Percentiles rank a stretch among this genome's conserved stretches.
phyloP scores from a whole-genome alignment of 1,140 invertebrate genomes.

The Matsumurasca onukii region DNA sequence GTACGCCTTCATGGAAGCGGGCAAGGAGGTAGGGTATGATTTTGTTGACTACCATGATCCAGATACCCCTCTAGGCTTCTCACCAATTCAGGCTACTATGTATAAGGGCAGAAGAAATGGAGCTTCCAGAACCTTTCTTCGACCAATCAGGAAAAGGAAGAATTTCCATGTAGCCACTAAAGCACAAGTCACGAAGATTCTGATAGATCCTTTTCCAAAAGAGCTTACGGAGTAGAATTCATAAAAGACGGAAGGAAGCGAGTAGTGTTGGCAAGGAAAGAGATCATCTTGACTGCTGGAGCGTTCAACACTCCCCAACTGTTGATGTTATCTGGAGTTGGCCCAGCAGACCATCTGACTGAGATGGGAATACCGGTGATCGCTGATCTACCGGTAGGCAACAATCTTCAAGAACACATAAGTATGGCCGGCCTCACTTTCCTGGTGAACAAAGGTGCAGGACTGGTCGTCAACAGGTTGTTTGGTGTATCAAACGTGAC shows the following conservation, averaged over 20 bases:
- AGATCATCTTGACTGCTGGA: constrained; percentile 37
- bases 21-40: constrained; percentile 52
- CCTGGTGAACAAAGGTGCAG: constrained; percentile 61
- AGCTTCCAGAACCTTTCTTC: constrained; percentile 57
- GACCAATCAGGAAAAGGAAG: constrained; percentile 51
- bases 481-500: constrained; percentile 24
- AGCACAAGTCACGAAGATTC: constrained; percentile 54
- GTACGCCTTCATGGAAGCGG: constrained; percentile 54
- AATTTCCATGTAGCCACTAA: constrained; percentile 58
- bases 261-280: constrained; percentile 31
- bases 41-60: constrained; percentile 55
- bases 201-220: constrained; percentile 56
- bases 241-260: constrained; percentile 43
- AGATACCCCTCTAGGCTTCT: constrained; percentile 49
- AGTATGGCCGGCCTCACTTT: constrained; percentile 69
- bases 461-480: constrained; percentile 45
- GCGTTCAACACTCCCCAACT: constrained; percentile 35
- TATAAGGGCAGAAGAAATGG: constrained; percentile 54
- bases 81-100: constrained; percentile 45
- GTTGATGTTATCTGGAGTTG: constrained; percentile 37
- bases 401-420: constrained; percentile 67
- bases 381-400: constrained; percentile 58
- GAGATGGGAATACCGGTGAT: constrained; percentile 51
- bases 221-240: constrained; percentile 58
- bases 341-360: constrained; percentile 30